A percentile compares a stretch with the other conserved stretches of the same genome.
Conservation (phyloP, 1,140 invertebrate species). For the Centruroides vittatus region DNA sequence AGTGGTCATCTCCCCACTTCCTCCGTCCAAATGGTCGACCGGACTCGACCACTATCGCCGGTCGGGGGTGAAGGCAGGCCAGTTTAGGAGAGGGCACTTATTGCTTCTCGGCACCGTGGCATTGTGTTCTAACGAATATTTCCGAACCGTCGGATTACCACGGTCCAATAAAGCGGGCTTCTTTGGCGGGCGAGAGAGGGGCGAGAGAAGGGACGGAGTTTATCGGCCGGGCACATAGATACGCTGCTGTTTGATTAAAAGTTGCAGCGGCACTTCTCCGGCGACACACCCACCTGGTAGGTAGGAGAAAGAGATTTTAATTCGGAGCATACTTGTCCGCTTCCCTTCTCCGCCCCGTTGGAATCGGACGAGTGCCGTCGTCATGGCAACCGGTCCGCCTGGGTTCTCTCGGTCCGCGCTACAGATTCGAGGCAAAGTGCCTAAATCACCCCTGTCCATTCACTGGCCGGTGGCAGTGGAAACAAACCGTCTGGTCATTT, state of each 20-base stretch:
- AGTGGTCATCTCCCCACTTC: too few species aligned
- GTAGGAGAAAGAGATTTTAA: constrained; percentile 6
- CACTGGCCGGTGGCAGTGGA: constrained; percentile 10
- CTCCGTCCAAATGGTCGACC: too few species aligned
- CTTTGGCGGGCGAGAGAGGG: too few species aligned
- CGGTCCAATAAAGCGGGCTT: too few species aligned
- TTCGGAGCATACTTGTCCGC: constrained; percentile 10
- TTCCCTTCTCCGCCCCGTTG: constrained; percentile 8
- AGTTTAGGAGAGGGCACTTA: too few species aligned
- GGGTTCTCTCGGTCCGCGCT: neutral
- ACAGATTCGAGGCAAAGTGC: constrained; percentile 13
- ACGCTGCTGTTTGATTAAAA: neutral
- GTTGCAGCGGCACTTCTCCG: neutral
- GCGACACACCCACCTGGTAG: neutral
- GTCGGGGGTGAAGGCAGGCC: too few species aligned
- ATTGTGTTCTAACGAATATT: too few species aligned
- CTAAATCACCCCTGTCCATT: constrained; percentile 17
- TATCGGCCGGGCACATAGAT: neutral
- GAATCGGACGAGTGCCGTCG: constrained; percentile 11
- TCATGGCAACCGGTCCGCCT: constrained; percentile 4
- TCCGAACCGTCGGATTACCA: too few species aligned
- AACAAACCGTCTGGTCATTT: constrained; percentile 18
- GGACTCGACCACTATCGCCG: too few species aligned
- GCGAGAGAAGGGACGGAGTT: too few species aligned
- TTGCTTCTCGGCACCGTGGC: too few species aligned